Evolutionary conservation across 2,888 invertebrate genomes (phyloP).

Genomic region (Serripes groenlandicus): DNA sequence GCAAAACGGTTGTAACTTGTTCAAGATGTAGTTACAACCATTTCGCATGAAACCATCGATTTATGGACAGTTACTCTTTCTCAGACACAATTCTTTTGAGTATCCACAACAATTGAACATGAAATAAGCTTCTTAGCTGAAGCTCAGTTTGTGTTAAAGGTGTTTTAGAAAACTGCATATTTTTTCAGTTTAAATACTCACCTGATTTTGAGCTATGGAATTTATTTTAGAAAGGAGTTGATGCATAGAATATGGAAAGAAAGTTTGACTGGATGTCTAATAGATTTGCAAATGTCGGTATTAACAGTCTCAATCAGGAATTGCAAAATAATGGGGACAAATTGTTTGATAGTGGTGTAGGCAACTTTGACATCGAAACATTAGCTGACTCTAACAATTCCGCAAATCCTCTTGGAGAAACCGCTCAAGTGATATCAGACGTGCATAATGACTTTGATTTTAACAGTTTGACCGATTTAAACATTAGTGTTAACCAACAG

Average conservation of each 20-base stretch:
- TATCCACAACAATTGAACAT: too few relatives aligned
- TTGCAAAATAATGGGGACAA: background rate
- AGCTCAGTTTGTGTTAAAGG: too few relatives aligned
- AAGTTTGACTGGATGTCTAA: conserved; percentile 32
- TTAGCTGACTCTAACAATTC: background rate
- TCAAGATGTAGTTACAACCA: too few relatives aligned
- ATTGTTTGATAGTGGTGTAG: background rate
- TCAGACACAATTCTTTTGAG: too few relatives aligned
- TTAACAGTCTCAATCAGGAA: conserved; percentile 1
- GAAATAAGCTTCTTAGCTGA: too few relatives aligned
- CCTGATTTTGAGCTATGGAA: too few relatives aligned
- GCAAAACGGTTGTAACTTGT: too few relatives aligned
- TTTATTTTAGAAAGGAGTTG: too few relatives aligned
- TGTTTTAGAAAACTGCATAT: too few relatives aligned
- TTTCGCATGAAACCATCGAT: too few relatives aligned
- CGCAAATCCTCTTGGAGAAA: background rate
- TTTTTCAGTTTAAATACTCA: too few relatives aligned
- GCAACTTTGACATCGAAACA: background rate
- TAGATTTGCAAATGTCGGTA: conserved; percentile 32
- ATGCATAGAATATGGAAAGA: conserved; percentile 31
- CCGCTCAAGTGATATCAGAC: background rate
- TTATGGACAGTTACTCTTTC: too few relatives aligned
- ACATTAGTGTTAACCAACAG: background rate
- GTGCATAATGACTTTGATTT: background rate
- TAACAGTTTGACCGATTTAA: background rate